These are phyloP conservation scores for Drosophila sulfurigaster DNA, from an alignment of 1,140 invertebrate genomes.

Conservation along the genomic window DNA sequence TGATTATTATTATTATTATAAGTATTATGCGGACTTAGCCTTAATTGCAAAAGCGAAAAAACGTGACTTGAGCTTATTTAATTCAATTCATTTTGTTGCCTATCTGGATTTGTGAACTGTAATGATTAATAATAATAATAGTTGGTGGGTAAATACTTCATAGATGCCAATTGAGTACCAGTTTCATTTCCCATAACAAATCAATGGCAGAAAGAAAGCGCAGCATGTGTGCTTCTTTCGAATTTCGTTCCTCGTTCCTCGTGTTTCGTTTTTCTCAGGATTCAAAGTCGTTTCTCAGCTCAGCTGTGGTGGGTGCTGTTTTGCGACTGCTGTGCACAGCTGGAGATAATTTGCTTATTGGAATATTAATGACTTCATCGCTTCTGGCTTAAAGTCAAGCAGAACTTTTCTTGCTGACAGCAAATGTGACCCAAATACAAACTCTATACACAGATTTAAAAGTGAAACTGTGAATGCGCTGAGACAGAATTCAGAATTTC, in stretches of 20 bases:
- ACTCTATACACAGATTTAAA: constrained; percentile 44
- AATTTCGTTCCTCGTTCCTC: too few relatives aligned
- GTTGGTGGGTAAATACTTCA: constrained; percentile 14
- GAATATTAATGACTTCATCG: constrained; percentile 20
- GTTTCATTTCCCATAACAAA: constrained; percentile 23
- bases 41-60: constrained; percentile 38
- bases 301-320: constrained; percentile 1
- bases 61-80: constrained; percentile 69
- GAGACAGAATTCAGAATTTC: constrained; percentile 24
- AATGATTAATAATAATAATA: constrained; percentile 25
- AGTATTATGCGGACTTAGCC: constrained; percentile 43
- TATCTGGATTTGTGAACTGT: constrained; percentile 35
- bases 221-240: constrained; percentile 18
- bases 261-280: too few relatives aligned
- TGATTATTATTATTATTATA: constrained; percentile 39
- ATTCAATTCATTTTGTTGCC: constrained; percentile 57
- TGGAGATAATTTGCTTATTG: constrained; percentile 57
- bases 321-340: constrained; percentile 23
- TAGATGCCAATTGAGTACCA: not conserved
- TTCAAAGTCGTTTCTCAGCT: not conserved
- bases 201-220: constrained; percentile 21
- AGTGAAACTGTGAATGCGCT: constrained; percentile 60
- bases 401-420: constrained; percentile 6
- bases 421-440: constrained; percentile 57
- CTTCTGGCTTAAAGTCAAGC: constrained; percentile 46